phyloP scores from a whole-genome alignment of 2,113 vertebrate species.

The Emydocephalus ijimae region DNA sequence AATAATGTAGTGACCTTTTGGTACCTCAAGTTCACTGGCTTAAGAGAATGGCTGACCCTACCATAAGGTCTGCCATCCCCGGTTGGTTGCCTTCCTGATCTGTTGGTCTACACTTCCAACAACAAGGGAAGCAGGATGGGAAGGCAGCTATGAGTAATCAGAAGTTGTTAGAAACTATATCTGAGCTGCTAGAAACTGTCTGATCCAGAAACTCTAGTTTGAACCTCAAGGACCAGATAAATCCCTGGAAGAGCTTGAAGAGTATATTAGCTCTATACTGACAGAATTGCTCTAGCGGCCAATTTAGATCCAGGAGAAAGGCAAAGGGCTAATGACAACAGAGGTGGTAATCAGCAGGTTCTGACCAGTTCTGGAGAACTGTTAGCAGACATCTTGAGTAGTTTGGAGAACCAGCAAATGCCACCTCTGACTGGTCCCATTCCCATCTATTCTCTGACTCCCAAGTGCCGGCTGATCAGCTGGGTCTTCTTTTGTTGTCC shows the following conservation, averaged over 20 bases:
- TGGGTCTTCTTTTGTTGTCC: no score
- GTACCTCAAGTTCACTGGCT: background rate
- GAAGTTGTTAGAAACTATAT: background rate
- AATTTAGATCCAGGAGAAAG: background rate
- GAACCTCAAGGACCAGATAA: background rate
- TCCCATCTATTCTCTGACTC: no score
- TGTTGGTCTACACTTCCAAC: constrained; percentile 30
- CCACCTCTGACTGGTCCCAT: no score
- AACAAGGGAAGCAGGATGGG: constrained; percentile 29
- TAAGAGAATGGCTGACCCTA: background rate
- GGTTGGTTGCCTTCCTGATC: background rate
- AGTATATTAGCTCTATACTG: background rate
- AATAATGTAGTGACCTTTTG: background rate
- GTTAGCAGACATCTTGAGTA: no score
- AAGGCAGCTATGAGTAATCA: background rate
- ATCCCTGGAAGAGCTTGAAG: background rate
- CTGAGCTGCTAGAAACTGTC: background rate
- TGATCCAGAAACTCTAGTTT: background rate
- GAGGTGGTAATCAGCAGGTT: no score
- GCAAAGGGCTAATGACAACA: background rate
- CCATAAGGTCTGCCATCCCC: background rate
- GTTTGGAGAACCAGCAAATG: no score
- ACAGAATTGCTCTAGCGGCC: background rate
- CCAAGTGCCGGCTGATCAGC: no score
- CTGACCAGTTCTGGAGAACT: no score